Evolutionary conservation across 2,888 invertebrate genomes (phyloP), one percentile per base, ranked within the genome.

Genomic region (Caenorhabditis zanzibari): DNA sequence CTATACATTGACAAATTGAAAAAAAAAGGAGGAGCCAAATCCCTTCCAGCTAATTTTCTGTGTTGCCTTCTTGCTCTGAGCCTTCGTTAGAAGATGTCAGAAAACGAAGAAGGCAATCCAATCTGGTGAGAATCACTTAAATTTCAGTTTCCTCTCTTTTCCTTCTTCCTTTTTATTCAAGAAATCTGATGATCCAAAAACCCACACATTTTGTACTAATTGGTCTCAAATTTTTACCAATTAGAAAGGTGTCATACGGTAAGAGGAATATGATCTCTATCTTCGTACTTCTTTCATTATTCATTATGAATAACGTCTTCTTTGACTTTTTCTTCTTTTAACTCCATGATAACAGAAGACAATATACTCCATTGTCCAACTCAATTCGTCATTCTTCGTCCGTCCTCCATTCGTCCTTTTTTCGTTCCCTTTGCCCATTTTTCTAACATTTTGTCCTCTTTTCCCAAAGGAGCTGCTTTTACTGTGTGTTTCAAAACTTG

Each of bases 201-300:
- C 79, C 79, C 79, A 79, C 79, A 79, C 79, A 79, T 69, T 71
- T 49, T 79, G 79, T 64, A 71, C 79, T 79, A 79, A 79, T 79
- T 79, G 79, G 79, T 24, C 35, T 79, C 79, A 58, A 44, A 71
- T 79, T 79, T 38, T 38, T 7, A 32, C 79, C 61, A 71, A 72
- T 71, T 79, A 79, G 38, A 26, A 32, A 12, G 32, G 28, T 44
- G 41, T 41, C 69, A 1, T 77, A 77, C 77, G 63, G 77, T 77
- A 63, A 49, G 24, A 9, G 75, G 54, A 77, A 69, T 69, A 26
- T 41, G 77, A 56, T 56, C 56, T 56, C 24, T 19, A 19, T 44
- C 69, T 14, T 38, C n/a, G 7, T 12, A 1, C 9, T 24, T 54
- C 54, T 26, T n/a, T n/a, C n/a, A n/a, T n/a, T 26, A 9, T 38